A percentile compares a stretch with the other conserved stretches of the same genome.
Evolutionary conservation across 2,888 invertebrate species (phyloP).

Genomic region (Toxonevra muliebris): DNA sequence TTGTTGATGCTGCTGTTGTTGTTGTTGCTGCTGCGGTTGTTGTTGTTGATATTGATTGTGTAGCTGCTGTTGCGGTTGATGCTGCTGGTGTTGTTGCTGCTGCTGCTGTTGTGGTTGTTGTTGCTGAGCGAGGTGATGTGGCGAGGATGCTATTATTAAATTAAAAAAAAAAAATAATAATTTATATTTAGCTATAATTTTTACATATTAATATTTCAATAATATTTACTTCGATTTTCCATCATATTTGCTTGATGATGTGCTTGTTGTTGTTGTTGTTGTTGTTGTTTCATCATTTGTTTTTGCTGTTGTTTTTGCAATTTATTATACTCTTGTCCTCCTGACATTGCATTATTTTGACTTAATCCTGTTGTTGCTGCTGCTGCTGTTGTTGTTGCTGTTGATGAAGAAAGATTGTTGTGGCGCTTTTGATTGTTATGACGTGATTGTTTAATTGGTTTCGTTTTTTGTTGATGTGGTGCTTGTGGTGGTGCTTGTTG

Average conservation of each 20-base stretch:
- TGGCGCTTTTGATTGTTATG: conserved; percentile 48
- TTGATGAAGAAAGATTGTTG: conserved; percentile 39
- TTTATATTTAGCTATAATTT: neutral
- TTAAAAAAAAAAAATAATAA: conserved; percentile 14
- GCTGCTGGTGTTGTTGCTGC: conserved; percentile 43
- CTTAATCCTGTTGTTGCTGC: conserved; percentile 23
- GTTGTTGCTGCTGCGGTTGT: conserved; percentile 42
- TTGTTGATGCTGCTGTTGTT: conserved; percentile 36
- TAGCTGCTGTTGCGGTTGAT: conserved; percentile 43
- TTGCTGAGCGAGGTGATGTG: conserved; percentile 32
- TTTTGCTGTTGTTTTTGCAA: conserved; percentile 23
- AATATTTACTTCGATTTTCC: no score
- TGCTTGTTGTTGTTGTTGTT: conserved; percentile 20
- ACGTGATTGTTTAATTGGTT: conserved; percentile 51
- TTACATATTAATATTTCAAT: neutral
- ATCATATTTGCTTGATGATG: no score
- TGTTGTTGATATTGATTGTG: conserved; percentile 43
- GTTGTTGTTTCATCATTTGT: conserved; percentile 21
- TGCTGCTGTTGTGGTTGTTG: conserved; percentile 42
- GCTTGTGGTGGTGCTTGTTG: conserved; percentile 45
- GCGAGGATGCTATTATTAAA: conserved; percentile 20
- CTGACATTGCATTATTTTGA: conserved; percentile 28
- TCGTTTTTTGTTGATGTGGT: conserved; percentile 26
- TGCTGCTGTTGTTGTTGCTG: conserved; percentile 34
- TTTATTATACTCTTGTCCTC: conserved; percentile 11